Conservation (phyloP, 1,140 invertebrate species). For the Atopsyche davidsoni region DNA sequence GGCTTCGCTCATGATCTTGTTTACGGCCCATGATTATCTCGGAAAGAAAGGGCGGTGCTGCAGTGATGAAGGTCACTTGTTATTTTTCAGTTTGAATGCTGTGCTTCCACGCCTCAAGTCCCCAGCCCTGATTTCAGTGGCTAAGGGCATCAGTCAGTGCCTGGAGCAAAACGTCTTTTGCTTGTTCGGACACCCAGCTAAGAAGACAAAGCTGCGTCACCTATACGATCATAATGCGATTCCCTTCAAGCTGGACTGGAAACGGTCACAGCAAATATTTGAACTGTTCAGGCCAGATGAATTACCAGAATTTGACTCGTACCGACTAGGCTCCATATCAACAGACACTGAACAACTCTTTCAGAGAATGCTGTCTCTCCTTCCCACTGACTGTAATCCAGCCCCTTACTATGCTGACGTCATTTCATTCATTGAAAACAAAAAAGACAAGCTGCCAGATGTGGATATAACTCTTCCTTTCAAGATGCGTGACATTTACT, state of each 20-base stretch:
- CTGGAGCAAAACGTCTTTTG: conserved; percentile 88
- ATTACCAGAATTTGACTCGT: conserved; percentile 80
- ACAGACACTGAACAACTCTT: conserved; percentile 72
- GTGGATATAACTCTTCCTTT: conserved; percentile 45
- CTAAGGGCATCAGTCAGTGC: conserved; percentile 61
- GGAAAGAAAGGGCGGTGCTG: conserved; percentile 73
- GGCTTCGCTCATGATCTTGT: conserved; percentile 70
- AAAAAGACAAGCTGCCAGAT: conserved; percentile 48
- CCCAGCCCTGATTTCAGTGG: conserved; percentile 47
- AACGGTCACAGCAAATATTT: conserved; percentile 69
- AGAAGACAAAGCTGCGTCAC: conserved; percentile 65
- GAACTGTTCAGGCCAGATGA: conserved; percentile 75
- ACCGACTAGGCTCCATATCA: conserved; percentile 63
- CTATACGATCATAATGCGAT: conserved; percentile 74
- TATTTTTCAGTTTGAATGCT: conserved; percentile 70
- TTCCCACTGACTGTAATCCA: conserved; percentile 64
- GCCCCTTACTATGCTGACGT: conserved; percentile 53
- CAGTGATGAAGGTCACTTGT: conserved; percentile 64
- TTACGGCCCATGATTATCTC: conserved; percentile 79
- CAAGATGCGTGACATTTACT: conserved; percentile 71
- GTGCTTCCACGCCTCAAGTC: conserved; percentile 61
- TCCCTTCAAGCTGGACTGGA: conserved; percentile 70
- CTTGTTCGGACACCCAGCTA: conserved; percentile 79
- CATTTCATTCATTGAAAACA: conserved; percentile 60
- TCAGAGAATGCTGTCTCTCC: conserved; percentile 63